Evolutionary conservation across 1,140 invertebrate species (phyloP), one percentile per base, ranked within the genome.

Genomic region (Drosophila eugracilis): DNA sequence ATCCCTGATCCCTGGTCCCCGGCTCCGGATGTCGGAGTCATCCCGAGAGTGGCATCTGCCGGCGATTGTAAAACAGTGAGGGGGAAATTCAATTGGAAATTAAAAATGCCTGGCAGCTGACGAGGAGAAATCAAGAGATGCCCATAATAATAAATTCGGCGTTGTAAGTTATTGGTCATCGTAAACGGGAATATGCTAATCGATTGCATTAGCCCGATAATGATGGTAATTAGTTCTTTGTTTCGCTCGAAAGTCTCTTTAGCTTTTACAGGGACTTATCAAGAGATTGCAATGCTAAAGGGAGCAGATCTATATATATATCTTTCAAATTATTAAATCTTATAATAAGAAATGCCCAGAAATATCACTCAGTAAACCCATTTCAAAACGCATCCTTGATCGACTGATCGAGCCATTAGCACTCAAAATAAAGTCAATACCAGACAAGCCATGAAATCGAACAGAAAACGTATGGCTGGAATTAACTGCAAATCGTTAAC

Each of bases 171-270:
- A 86, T 76, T 22, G 49, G 5, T 50, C 52, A 67, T 83, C 79
- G 79, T 83, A 84, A 83, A 83, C 67, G 84, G 59, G 86, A 88
- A 86, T 81, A 88, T 88, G 83, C 78, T 83, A 86, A 88, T 88
- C 83, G 83, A 75, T 72, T 78, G 75, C 83, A 88, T 85, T 85
- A 81, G 83, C 72, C 62, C 65, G 71, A 71, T 81, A 88, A 88
- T 66, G 53, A 62, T 55, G 73, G 42, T 62, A 55, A 58, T 81
- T 75, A 81, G 53, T 75, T 75, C 76, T 78, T 86, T 55, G 41
- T 62, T 66, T 57, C 48, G 26, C 24, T 7, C 4, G 26, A 28
- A 7, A 21, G 39, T 28, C 9, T 17, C 21, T 37, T 17, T 67
- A 5, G 10, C 1, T 12, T 9, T 7, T n/a, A n/a, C n/a, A n/a